Evolutionary conservation across 2,797 vertebrate genomes (phyloP), one percentile per base, ranked within the genome.

Genomic region (Ctenopoma multispine): DNA sequence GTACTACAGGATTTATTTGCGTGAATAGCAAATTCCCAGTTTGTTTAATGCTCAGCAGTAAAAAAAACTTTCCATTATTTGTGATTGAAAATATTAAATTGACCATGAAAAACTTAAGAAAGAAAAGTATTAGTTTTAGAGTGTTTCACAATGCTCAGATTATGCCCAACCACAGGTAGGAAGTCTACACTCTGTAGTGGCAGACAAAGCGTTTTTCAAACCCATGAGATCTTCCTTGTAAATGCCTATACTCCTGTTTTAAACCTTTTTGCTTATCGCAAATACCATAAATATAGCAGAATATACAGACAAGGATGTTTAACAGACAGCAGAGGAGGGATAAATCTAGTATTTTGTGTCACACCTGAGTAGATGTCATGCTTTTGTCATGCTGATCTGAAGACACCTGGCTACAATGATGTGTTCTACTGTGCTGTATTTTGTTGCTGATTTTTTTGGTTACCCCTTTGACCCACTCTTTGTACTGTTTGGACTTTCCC

Each of bases 401-500:
- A 47, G 50, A 66, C 0, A 54, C 57, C 80, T 46, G 73, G 46
- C 61, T 68, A 29, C 63, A 44, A 62, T 4, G 10, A 58, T 1
- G 7, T 29, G 29, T 38, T 82, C 49, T 72, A 60, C 69, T 38
- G 21, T 53, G 55, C 79, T 71, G 48, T 69, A 55, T 80, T 83
- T 78, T 56, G 63, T 67, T 49, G 62, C 48, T 24, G 63, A 75
- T 72, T 75, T 80, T 86, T 80, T 58, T 72, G 58, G 48, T 68
- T 75, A 81, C 59, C 59, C 43, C 13, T 61, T 44, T 51, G 68
- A 82, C 73, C 73, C 72, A 43, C 66, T 76, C 41, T 86, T 82
- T 63, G 77, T 78, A 87, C 70, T 76, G 44, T 86, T 82, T 63
- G 77, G 82, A 87, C 66, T 72, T 8, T 66, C 69, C 75, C 69